phyloP scores from a whole-genome alignment of 2,888 invertebrate species.

The Desoria tigrina region DNA sequence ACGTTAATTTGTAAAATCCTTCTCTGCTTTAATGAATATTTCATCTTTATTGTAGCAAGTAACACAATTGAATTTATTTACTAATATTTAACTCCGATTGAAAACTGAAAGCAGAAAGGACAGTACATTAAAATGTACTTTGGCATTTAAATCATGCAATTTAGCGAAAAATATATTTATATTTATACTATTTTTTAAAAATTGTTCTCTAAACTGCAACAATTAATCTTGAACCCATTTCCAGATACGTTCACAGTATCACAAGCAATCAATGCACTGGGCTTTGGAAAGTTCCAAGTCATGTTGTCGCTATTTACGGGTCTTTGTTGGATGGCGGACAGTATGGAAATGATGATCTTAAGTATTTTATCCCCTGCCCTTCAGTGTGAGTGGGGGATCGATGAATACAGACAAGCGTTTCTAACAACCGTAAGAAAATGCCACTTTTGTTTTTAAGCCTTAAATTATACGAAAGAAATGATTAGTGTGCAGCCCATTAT shows the following conservation, averaged over 20 bases:
- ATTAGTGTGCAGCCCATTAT: neutral
- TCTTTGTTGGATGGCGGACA: constrained; percentile 94
- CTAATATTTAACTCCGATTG: no score
- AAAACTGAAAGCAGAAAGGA: no score
- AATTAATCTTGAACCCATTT: constrained; percentile 1
- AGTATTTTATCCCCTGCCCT: constrained; percentile 90
- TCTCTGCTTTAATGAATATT: no score
- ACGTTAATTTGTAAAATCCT: no score
- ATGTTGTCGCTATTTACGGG: constrained; percentile 82
- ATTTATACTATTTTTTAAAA: no score
- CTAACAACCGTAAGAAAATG: constrained; percentile 80
- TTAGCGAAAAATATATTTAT: no score
- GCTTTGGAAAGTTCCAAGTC: constrained; percentile 88
- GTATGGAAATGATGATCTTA: constrained; percentile 97
- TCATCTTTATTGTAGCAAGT: no score
- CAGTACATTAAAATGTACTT: no score
- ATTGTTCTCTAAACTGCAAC: no score
- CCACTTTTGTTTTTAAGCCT: neutral
- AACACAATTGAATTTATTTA: no score
- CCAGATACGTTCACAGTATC: constrained; percentile 82
- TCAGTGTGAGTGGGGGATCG: constrained; percentile 92
- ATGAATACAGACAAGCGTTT: constrained; percentile 83
- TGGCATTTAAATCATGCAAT: no score
- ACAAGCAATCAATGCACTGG: constrained; percentile 81
- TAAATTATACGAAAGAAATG: neutral